Base-by-base conservation (phyloP, 2,113 vertebrate species). In the Salminus brasiliensis region DNA sequence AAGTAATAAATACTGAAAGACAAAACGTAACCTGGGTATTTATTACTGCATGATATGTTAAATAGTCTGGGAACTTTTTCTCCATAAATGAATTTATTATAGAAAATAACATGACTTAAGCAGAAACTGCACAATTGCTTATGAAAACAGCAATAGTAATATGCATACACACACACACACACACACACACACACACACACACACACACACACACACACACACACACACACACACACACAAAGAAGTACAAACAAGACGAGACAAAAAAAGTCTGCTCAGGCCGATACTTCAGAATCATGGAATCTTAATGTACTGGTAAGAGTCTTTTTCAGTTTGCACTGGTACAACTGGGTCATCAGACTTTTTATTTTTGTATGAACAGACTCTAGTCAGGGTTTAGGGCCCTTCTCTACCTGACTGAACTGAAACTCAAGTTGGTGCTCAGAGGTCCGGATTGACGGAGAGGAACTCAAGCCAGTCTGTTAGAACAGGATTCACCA, bases 381-480 rank as follows among this genome's bases (percentile, higher is more conserved):
- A 62, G 23, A 43, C 10, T n/a, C 10, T 32, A 13, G 13, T 30
- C 27, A 62, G 29, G 34, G 30, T 36, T 63, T 34, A 30, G 10
- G 3, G 25, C 11, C n/a, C 1, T 25, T 2, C 6, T 43, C 4
- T 34, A 43, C 11, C 62, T 21, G 59, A 53, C 30, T 25, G 4
- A 11, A 5, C 1, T 68, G 29, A 25, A 52, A 21, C 55, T 72
- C 57, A 7, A 25, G 32, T 13, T 8, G 4, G 41, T 63, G 23
- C 5, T 93, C 86, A 92, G 80, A 92, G 1, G 47, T 90, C 79
- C 0, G 87, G 72, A 72, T 72, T 80, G 76, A 23, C 87, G 72
- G 69, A 81, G 53, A 94, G 91, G 25, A 90, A 84, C 5, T 90
- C 81, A 80, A 94, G 63, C 92, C 91, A 94, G 12, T 89, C 84